Conservation (phyloP, 2,888 invertebrate species). For the Lingula anatina region DNA sequence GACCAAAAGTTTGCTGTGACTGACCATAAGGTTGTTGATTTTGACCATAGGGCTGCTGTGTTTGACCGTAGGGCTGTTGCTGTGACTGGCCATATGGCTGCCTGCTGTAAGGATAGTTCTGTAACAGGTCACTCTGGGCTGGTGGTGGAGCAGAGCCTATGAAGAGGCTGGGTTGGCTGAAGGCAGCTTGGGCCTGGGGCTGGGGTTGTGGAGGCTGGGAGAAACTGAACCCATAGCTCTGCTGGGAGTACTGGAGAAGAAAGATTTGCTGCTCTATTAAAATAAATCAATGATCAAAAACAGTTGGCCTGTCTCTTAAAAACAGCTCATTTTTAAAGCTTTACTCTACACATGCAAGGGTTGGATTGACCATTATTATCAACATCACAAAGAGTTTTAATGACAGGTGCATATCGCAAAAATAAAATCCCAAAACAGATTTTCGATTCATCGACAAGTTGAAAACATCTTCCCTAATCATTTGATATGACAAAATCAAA, state of each 20-base stretch:
- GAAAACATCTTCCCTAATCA: too few relatives aligned
- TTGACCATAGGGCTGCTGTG: too few relatives aligned
- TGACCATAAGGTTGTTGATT: not conserved
- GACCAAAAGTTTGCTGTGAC: not conserved
- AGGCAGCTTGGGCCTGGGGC: conserved; percentile 33
- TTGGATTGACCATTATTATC: too few relatives aligned
- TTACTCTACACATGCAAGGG: too few relatives aligned
- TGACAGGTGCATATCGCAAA: too few relatives aligned
- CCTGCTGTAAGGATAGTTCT: not conserved
- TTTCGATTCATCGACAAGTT: too few relatives aligned
- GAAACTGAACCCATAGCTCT: conserved; percentile 58
- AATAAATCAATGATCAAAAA: not conserved
- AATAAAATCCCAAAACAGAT: too few relatives aligned
- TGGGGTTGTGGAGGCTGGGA: conserved; percentile 22
- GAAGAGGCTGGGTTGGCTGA: conserved; percentile 53
- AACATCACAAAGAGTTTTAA: too few relatives aligned
- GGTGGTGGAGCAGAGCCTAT: conserved; percentile 63
- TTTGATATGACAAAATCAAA: too few relatives aligned
- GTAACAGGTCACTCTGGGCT: conserved; percentile 64
- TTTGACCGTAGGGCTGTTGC: conserved; percentile 16
- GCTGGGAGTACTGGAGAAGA: conserved; percentile 23
- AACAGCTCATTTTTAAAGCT: too few relatives aligned
- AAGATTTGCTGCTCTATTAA: too few relatives aligned
- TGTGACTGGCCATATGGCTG: conserved; percentile 6
- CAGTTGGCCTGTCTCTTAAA: too few relatives aligned